Conservation (phyloP, 2,797 vertebrate species). For the Australoheros facetus region DNA sequence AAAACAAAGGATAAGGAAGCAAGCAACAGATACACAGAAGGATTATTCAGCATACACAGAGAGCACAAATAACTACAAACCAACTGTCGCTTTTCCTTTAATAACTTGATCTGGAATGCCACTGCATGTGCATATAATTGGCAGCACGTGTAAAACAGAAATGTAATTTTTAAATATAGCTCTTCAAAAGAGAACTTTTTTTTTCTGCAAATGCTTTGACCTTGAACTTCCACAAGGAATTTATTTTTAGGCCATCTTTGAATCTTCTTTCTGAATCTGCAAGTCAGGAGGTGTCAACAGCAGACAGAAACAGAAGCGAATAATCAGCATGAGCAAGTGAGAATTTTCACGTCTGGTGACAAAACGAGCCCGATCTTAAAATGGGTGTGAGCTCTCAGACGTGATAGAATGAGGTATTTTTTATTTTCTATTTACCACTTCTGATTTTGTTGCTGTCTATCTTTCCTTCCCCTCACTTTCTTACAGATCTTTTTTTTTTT, state of each 20-base stretch:
- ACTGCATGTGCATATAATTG: slow-evolving; percentile 36
- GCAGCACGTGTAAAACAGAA: slow-evolving; percentile 25
- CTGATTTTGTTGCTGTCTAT: neutral
- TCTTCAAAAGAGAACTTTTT: slow-evolving; percentile 21
- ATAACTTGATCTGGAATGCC: slow-evolving; percentile 54
- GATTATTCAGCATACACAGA: slow-evolving; percentile 64
- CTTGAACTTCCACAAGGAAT: slow-evolving; percentile 38
- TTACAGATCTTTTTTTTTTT: neutral
- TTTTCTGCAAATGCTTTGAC: slow-evolving; percentile 34
- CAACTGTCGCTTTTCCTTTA: slow-evolving; percentile 70
- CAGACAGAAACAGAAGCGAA: slow-evolving; percentile 53
- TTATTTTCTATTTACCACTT: neutral
- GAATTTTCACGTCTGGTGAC: slow-evolving; percentile 64
- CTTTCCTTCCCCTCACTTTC: neutral
- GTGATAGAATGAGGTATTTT: slow-evolving; percentile 14
- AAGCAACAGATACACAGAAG: slow-evolving; percentile 64
- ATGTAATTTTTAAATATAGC: slow-evolving; percentile 54
- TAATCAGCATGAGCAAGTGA: slow-evolving; percentile 39
- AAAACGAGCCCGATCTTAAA: slow-evolving; percentile 39
- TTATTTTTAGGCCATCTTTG: slow-evolving; percentile 67
- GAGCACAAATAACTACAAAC: slow-evolving; percentile 68
- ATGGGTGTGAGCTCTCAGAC: slow-evolving; percentile 33
- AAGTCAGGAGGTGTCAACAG: slow-evolving; percentile 60
- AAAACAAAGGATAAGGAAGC: slow-evolving; percentile 61
- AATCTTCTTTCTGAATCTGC: slow-evolving; percentile 38